phyloP scores from a whole-genome alignment of 2,797 vertebrate species.

The Oreortyx pictus region DNA sequence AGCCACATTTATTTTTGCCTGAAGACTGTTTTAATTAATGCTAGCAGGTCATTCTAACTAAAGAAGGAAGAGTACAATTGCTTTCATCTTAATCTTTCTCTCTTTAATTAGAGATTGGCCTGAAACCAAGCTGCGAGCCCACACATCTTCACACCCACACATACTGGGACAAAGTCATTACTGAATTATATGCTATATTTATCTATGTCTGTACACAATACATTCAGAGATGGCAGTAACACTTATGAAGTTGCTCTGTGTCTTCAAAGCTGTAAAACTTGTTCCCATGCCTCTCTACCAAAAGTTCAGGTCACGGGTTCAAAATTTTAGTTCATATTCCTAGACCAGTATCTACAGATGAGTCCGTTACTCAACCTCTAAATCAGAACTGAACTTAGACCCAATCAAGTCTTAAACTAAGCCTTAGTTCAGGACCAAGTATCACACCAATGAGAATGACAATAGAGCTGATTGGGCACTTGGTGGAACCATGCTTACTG shows the following conservation, averaged over 20 bases:
- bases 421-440: background rate
- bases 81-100: slow-evolving; percentile 66
- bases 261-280: background rate
- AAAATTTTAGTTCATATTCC: background rate
- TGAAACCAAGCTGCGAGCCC: slow-evolving; percentile 43
- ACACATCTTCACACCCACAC: slow-evolving; percentile 19
- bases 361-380: background rate
- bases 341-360: background rate
- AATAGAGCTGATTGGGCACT: background rate
- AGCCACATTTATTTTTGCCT: slow-evolving; percentile 53
- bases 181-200: slow-evolving; percentile 16
- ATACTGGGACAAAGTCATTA: slow-evolving; percentile 46
- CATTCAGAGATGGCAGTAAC: background rate
- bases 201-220: background rate
- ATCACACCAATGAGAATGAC: background rate
- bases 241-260: background rate
- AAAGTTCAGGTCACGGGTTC: background rate
- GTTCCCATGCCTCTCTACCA: background rate
- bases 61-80: slow-evolving; percentile 33
- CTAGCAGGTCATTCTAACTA: slow-evolving; percentile 47
- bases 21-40: slow-evolving; percentile 47
- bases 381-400: background rate
- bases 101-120: slow-evolving; percentile 63
- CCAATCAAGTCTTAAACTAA: background rate
- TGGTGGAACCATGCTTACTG: background rate